phyloP scores from a whole-genome alignment of 2,797 vertebrate genomes.

The Carcharodon carcharias region DNA sequence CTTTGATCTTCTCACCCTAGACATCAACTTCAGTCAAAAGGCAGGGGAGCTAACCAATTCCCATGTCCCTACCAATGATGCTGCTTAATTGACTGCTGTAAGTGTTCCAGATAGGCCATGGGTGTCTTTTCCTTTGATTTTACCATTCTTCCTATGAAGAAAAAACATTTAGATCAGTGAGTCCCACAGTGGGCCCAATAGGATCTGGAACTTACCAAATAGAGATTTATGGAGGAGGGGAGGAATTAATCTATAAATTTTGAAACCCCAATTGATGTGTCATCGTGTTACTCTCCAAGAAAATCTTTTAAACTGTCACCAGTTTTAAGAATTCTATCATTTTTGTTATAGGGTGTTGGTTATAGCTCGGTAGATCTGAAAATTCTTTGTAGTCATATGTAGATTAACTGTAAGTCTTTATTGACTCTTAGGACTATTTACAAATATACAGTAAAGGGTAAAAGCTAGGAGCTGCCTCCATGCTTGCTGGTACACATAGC shows the following conservation, averaged over 20 bases:
- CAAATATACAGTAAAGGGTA: too few species aligned
- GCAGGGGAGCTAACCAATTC: neutral
- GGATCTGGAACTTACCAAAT: neutral
- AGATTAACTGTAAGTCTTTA: too few species aligned
- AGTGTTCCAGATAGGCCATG: neutral
- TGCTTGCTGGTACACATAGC: too few species aligned
- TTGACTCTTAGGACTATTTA: too few species aligned
- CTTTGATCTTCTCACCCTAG: neutral
- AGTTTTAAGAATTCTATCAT: neutral
- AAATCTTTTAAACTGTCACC: neutral
- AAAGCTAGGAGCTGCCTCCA: too few species aligned
- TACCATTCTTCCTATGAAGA: neutral
- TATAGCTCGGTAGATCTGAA: too few species aligned
- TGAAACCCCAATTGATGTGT: neutral
- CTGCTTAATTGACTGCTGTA: neutral
- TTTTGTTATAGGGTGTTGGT: neutral
- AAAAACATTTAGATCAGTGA: neutral
- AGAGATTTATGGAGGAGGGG: neutral
- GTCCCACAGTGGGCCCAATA: neutral
- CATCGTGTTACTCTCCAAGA: neutral
- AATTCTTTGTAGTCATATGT: too few species aligned
- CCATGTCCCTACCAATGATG: neutral
- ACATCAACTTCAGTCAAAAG: conserved; percentile 13
- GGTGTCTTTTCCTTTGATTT: neutral
- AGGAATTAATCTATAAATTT: neutral